Base-by-base conservation (phyloP, 2,113 vertebrate species). In the Varanus salvator region DNA sequence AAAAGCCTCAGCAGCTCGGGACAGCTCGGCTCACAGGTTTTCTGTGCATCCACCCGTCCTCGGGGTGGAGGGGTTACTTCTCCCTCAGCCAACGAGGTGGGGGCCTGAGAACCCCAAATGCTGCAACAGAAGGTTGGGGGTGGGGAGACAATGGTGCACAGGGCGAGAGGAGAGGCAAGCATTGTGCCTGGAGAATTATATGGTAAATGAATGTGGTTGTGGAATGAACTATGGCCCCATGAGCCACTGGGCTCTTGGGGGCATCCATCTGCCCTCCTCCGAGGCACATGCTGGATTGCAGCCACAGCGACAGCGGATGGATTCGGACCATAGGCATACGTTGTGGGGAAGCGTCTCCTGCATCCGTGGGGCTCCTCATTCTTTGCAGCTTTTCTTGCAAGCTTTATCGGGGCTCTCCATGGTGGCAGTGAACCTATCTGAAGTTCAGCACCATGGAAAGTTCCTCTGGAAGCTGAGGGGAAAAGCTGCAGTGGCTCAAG, bases 191-290 rank as follows among this genome's bases (percentile, higher is more conserved):
- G 38, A 44, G 80, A 75, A 89, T 87, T 75, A 72, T 15, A 82
- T 91, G 86, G 89, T 95, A 96, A 95, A 95, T 95, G 96, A 96
- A 91, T 89, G 89, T 12, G 27, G 82, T 50, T 31, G 89, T 1
- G 50, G 68, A 92, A 89, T 91, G 81, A 90, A 91, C 66, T 54
- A 88, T 64, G 91, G 92, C 93, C 86, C 86, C 52, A 86, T 0
- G 54, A 76, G 54, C 80, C 27, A 60, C 38, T 76, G 23, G 83
- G 77, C 84, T 89, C 92, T 90, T 85, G 90, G 94, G 91, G 93
- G 89, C 88, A 48, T 95, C 97, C 97, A 97, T 97, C 97, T 97
- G 97, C 96, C 93, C 69, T 9, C 11, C 19, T 25, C 38, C 8
- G 44, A 25, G 21, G 38, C 23, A 75, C 72, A 75, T 1, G 5